These are phyloP conservation scores for Diadumene lineata DNA, from an alignment of 92 coral and sea anemone species.

Conservation along the genomic window DNA sequence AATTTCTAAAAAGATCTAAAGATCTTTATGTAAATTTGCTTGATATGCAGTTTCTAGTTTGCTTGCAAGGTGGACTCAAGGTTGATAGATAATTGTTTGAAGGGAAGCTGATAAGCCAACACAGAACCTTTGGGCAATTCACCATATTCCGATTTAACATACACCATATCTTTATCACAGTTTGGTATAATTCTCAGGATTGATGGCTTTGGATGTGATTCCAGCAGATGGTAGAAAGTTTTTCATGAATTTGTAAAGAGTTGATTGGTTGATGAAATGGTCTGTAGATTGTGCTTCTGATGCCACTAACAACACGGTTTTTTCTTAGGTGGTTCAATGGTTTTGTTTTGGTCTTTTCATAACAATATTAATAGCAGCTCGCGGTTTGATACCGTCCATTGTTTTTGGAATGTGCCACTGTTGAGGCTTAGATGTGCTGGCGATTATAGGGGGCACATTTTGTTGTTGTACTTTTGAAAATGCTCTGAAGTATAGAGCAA, in stretches of 20 bases:
- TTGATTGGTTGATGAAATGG: constrained; percentile 11
- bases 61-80: constrained; percentile 5
- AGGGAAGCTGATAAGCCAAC: constrained; percentile 3
- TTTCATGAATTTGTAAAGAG: background rate
- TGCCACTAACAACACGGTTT: constrained; percentile 7
- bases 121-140: constrained; percentile 22
- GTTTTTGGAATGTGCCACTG: constrained; percentile 10
- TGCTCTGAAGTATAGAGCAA: background rate
- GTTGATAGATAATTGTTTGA: background rate
- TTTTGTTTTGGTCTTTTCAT: background rate
- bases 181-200: constrained; percentile 20
- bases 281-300: constrained; percentile 18
- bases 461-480: background rate
- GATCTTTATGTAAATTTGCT: no score
- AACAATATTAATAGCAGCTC: constrained; percentile 2
- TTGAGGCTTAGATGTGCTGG: background rate
- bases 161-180: constrained; percentile 4
- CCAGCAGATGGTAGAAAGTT: background rate
- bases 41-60: no score
- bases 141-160: constrained; percentile 23
- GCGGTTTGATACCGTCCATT: background rate
- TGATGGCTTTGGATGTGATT: constrained; percentile 10
- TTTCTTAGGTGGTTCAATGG: background rate
- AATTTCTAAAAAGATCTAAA: no score
- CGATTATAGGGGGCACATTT: constrained; percentile 7